Evolutionary conservation across 2,797 vertebrate genomes (phyloP).

Genomic region (Pempheris klunzingeri): DNA sequence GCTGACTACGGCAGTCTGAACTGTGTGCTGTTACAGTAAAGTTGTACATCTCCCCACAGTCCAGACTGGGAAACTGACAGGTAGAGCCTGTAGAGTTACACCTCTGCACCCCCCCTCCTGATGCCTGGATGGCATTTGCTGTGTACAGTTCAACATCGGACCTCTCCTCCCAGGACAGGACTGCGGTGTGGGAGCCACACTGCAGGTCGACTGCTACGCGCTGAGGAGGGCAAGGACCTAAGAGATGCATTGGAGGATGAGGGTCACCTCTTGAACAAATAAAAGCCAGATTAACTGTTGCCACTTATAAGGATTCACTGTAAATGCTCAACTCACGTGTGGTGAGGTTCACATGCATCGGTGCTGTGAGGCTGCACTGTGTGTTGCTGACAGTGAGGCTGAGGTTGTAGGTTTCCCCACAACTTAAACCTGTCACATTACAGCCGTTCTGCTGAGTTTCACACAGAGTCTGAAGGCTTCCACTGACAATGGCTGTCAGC

Average conservation of each 20-base stretch:
- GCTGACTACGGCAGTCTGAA: conserved; percentile 67
- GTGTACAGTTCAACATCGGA: conserved; percentile 69
- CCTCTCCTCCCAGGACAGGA: conserved; percentile 70
- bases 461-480: conserved; percentile 71
- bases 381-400: conserved; percentile 67
- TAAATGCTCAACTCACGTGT: conserved; percentile 67
- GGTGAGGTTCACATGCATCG: conserved; percentile 52
- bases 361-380: conserved; percentile 65
- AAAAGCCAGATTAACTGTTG: background rate
- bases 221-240: conserved; percentile 79
- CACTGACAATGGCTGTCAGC: conserved; percentile 58
- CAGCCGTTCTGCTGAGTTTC: conserved; percentile 65
- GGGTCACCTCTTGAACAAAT: background rate
- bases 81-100: conserved; percentile 67
- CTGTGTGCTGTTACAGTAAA: conserved; percentile 71
- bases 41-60: conserved; percentile 79
- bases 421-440: conserved; percentile 68
- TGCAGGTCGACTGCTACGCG: conserved; percentile 52
- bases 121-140: conserved; percentile 49
- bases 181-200: conserved; percentile 66
- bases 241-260: background rate
- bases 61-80: conserved; percentile 70
- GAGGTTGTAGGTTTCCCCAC: conserved; percentile 76
- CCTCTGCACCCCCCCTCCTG: conserved; percentile 32
- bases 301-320: background rate